Percentiles rank a stretch among this genome's conserved stretches.
Evolutionary conservation across 2,888 invertebrate genomes (phyloP).

Genomic region (Griposia aprilina): DNA sequence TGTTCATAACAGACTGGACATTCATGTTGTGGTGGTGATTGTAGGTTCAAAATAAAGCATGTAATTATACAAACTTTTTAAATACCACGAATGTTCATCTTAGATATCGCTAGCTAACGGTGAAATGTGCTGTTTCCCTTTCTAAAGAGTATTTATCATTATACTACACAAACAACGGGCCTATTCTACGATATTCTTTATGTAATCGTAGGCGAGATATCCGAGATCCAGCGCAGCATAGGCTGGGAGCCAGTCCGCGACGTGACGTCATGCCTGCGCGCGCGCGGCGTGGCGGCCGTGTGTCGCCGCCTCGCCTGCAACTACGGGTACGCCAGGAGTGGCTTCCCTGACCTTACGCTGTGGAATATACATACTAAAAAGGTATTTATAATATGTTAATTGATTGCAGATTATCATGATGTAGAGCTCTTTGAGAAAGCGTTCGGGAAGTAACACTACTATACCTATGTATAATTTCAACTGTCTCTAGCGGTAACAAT

Average conservation of each 20-base stretch:
- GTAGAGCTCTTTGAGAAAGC: background rate
- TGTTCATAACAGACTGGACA: too few species aligned
- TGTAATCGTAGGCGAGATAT: constrained; percentile 75
- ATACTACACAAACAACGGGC: background rate
- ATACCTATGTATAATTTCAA: background rate
- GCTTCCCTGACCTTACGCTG: constrained; percentile 96
- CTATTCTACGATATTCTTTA: background rate
- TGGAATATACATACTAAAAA: constrained; percentile 92
- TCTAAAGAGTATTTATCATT: too few species aligned
- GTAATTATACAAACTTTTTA: too few species aligned
- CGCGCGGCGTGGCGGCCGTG: constrained; percentile 88
- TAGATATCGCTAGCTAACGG: too few species aligned
- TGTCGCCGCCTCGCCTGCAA: constrained; percentile 91
- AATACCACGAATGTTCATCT: too few species aligned
- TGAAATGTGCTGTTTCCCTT: too few species aligned
- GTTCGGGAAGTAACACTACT: background rate
- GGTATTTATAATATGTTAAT: constrained; percentile 73
- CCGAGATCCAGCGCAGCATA: constrained; percentile 74
- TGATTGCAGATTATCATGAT: background rate
- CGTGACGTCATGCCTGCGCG: constrained; percentile 90
- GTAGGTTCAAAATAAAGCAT: too few species aligned
- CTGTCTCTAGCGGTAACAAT: background rate
- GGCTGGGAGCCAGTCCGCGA: constrained; percentile 76
- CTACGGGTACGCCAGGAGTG: constrained; percentile 92
- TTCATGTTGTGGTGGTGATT: too few species aligned